Conservation (phyloP, 1,140 invertebrate genomes). For the Eumeta japonica region DNA sequence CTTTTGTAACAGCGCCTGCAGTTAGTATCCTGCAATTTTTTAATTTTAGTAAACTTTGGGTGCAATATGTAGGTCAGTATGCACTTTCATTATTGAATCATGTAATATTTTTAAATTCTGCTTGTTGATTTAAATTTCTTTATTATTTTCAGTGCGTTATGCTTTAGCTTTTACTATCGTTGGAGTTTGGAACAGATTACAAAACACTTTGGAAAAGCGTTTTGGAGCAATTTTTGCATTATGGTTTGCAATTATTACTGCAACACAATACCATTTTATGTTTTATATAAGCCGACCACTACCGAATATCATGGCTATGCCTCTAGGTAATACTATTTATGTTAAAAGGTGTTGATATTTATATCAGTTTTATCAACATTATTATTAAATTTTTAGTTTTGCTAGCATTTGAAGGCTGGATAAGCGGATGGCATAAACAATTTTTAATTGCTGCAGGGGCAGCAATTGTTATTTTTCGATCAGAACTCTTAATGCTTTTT, state of each 20-base stretch:
- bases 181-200: constrained; percentile 70
- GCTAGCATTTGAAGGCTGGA: constrained; percentile 81
- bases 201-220: constrained; percentile 67
- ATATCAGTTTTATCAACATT: constrained; percentile 8
- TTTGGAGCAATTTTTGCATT: constrained; percentile 77
- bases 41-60: constrained; percentile 81
- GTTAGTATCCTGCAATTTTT: constrained; percentile 68
- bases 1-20: constrained; percentile 75
- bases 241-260: constrained; percentile 83
- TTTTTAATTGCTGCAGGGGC: constrained; percentile 85
- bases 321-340: constrained; percentile 69
- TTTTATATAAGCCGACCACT: constrained; percentile 93
- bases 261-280: constrained; percentile 96
- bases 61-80: constrained; percentile 86
- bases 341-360: background rate
- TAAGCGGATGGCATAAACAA: constrained; percentile 70
- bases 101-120: no score
- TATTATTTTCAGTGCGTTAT: constrained; percentile 73
- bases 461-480: constrained; percentile 88
- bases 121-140: no score
- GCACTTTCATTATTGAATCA: no score
- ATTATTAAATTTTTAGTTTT: constrained; percentile 70
- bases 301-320: constrained; percentile 94
- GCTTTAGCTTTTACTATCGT: constrained; percentile 76
- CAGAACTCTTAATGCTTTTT: constrained; percentile 84